Evolutionary conservation across 2,888 invertebrate genomes (phyloP).

Genomic region (Rhaphigaster nebulosa): DNA sequence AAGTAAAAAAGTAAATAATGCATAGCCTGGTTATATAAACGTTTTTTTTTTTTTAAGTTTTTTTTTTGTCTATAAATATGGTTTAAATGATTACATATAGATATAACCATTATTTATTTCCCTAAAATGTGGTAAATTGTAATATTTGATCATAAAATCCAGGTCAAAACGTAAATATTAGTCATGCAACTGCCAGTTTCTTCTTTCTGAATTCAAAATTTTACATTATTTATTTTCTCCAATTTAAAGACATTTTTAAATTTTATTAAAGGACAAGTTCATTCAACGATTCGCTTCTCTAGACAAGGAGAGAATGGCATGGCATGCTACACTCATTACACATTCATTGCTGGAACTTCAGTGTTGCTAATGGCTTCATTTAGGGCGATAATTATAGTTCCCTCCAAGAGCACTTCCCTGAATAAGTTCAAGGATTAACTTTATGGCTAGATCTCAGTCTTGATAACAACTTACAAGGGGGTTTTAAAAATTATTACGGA

Average conservation of each 20-base stretch:
- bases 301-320: not conserved
- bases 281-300: not conserved
- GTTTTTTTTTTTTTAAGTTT: no score
- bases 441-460: not conserved
- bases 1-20: no score
- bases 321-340: not conserved
- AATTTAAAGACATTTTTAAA: not conserved
- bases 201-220: no score
- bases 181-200: no score
- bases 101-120: no score
- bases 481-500: not conserved
- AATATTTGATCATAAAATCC: no score
- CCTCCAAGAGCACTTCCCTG: not conserved
- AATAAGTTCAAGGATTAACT: not conserved
- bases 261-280: not conserved
- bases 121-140: no score
- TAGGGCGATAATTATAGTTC: slow-evolving; percentile 29
- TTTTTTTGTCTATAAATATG: no score
- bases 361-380: not conserved
- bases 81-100: no score
- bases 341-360: not conserved
- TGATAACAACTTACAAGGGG: not conserved
- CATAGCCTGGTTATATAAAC: no score
- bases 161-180: no score
- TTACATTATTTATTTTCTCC: not conserved